Evolutionary conservation across 2,113 vertebrate species (phyloP).

Genomic region (Mustela nigripes): DNA sequence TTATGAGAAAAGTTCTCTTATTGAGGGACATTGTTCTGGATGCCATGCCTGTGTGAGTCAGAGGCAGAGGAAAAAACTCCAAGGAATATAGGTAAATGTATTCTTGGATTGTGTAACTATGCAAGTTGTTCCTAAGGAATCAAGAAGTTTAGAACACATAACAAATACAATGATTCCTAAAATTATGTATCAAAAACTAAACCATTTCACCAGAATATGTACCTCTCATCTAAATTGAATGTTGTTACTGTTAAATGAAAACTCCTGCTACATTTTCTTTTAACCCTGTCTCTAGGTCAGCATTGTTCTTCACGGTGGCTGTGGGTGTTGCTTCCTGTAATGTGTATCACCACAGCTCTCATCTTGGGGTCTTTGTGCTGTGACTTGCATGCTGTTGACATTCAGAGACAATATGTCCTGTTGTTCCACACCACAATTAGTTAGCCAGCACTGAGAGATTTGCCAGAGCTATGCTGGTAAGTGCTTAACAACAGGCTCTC

Average conservation of each 20-base stretch:
- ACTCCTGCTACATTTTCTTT: background rate
- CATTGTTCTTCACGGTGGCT: background rate
- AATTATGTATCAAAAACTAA: background rate
- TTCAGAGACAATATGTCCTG: background rate
- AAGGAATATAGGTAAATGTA: background rate
- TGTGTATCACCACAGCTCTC: background rate
- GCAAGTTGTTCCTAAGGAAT: background rate
- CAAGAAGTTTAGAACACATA: background rate
- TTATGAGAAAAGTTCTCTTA: constrained; percentile 32
- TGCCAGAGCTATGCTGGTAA: background rate
- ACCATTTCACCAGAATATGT: background rate
- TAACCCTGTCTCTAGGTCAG: background rate
- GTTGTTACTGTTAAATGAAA: background rate
- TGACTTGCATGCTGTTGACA: background rate
- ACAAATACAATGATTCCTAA: constrained; percentile 10
- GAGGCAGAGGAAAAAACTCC: background rate
- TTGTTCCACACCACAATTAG: background rate
- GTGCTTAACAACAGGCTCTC: constrained; percentile 17
- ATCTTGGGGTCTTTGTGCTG: background rate
- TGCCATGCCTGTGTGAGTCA: background rate
- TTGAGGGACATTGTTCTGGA: background rate
- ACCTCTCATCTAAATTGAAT: background rate
- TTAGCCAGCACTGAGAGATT: background rate
- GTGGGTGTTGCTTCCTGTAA: background rate
- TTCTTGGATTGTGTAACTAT: background rate